Evolutionary conservation across 2,113 vertebrate genomes (phyloP).

Genomic region (Cricetomys ansorgei): DNA sequence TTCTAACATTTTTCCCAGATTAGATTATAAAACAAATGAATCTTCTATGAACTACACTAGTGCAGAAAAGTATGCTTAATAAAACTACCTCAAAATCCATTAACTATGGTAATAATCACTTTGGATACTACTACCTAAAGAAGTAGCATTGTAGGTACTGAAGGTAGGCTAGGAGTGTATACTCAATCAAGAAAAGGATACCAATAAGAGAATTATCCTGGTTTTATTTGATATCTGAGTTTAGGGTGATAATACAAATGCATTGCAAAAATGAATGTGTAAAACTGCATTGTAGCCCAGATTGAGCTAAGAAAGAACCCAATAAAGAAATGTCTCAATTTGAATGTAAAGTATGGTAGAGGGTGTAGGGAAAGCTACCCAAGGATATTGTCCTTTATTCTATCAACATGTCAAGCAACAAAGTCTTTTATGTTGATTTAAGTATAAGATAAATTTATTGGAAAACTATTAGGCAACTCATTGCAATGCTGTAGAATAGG

Average conservation of each 20-base stretch:
- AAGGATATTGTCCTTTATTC: background rate
- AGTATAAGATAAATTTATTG: background rate
- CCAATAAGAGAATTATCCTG: too few relatives aligned
- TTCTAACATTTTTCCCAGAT: background rate
- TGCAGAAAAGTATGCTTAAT: background rate
- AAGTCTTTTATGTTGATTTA: background rate
- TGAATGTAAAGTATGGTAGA: background rate
- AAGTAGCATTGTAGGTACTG: too few relatives aligned
- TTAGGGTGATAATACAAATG: background rate
- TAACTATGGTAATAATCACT: background rate
- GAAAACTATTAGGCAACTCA: background rate
- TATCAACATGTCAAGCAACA: background rate
- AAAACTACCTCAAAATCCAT: background rate
- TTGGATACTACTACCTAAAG: background rate
- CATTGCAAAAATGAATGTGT: background rate
- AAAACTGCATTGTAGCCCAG: background rate
- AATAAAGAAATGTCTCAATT: background rate
- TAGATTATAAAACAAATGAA: background rate
- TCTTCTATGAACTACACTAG: background rate
- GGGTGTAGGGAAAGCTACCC: background rate
- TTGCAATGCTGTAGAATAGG: background rate
- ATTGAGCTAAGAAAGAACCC: background rate
- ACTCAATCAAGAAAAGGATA: background rate
- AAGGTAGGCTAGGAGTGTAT: background rate
- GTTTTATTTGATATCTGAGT: background rate